These are phyloP conservation scores for Apantesis nais DNA, from an alignment of 2,888 invertebrate species.

Conservation along the genomic window DNA sequence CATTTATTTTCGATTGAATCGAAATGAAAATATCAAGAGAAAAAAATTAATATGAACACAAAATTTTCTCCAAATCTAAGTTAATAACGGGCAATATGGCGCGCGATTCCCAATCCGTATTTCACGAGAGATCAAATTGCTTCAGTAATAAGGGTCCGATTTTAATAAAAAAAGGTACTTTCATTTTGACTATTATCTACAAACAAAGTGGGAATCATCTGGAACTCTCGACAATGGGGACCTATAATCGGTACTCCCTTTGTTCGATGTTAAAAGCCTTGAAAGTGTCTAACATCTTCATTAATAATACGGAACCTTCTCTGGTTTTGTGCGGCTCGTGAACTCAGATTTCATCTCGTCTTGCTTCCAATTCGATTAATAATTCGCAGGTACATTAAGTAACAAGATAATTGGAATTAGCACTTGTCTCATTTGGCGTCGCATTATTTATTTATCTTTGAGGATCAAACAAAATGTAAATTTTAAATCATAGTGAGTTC, in stretches of 20 bases:
- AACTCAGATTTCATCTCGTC: slow-evolving; percentile 49
- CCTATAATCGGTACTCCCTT: slow-evolving; percentile 58
- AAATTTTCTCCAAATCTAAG: slow-evolving; percentile 42
- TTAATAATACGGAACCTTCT: slow-evolving; percentile 66
- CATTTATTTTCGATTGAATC: slow-evolving; percentile 14
- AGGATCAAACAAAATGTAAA: not conserved
- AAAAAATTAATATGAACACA: slow-evolving; percentile 41
- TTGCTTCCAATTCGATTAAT: slow-evolving; percentile 26
- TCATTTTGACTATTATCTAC: slow-evolving; percentile 54
- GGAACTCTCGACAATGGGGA: slow-evolving; percentile 51
- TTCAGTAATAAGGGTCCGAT: slow-evolving; percentile 72
- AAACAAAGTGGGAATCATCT: slow-evolving; percentile 64
- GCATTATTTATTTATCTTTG: slow-evolving; percentile 1
- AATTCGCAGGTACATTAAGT: slow-evolving; percentile 13
- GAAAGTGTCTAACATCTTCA: slow-evolving; percentile 75
- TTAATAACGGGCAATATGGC: slow-evolving; percentile 76
- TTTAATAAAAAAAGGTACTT: slow-evolving; percentile 57
- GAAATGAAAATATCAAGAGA: slow-evolving; percentile 27
- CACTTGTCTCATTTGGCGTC: not conserved
- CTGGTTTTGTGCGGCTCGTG: slow-evolving; percentile 30
- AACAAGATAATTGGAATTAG: slow-evolving; percentile 6
- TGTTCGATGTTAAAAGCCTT: slow-evolving; percentile 68
- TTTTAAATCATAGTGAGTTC: too few relatives aligned
- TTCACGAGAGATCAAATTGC: slow-evolving; percentile 72
- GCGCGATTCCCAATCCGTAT: slow-evolving; percentile 72